Evolutionary conservation across 1,140 invertebrate genomes (phyloP).

Genomic region (Phthorimaea operculella): DNA sequence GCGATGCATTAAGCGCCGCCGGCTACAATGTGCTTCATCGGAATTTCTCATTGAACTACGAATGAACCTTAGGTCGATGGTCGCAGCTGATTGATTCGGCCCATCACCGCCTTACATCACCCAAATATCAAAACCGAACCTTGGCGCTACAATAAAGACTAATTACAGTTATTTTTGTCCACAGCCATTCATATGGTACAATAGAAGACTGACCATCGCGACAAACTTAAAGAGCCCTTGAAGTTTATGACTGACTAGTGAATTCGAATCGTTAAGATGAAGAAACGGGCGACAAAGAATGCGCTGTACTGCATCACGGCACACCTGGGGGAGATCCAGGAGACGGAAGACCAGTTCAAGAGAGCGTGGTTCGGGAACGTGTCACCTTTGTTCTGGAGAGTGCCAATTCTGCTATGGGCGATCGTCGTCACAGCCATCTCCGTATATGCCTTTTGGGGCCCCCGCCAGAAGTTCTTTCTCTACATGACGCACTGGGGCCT

Average conservation of each 20-base stretch:
- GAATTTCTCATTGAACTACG: not conserved
- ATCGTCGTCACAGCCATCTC: slow-evolving; percentile 34
- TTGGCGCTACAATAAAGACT: not conserved
- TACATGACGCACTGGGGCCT: slow-evolving; percentile 64
- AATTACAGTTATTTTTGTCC: not conserved
- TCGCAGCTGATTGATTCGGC: not conserved
- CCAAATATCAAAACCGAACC: not conserved
- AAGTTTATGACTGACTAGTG: not conserved
- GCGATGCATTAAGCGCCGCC: too few species aligned
- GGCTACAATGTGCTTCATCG: not conserved
- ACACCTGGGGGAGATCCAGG: slow-evolving; percentile 30
- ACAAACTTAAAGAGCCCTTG: not conserved
- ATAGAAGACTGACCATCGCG: not conserved
- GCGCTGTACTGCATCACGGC: slow-evolving; percentile 34
- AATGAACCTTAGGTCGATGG: not conserved
- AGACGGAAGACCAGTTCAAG: slow-evolving; percentile 32
- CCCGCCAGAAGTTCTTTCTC: slow-evolving; percentile 41
- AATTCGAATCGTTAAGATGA: not conserved
- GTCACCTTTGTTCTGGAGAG: slow-evolving; percentile 46
- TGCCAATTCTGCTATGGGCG: slow-evolving; percentile 50
- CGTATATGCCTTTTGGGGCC: slow-evolving; percentile 43
- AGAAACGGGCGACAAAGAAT: slow-evolving; percentile 19
- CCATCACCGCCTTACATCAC: not conserved
- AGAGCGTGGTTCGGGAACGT: slow-evolving; percentile 34
- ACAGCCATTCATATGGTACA: not conserved